Evolutionary conservation across 2,113 vertebrate species (phyloP).

Genomic region (Mesembrinibis cayennensis): DNA sequence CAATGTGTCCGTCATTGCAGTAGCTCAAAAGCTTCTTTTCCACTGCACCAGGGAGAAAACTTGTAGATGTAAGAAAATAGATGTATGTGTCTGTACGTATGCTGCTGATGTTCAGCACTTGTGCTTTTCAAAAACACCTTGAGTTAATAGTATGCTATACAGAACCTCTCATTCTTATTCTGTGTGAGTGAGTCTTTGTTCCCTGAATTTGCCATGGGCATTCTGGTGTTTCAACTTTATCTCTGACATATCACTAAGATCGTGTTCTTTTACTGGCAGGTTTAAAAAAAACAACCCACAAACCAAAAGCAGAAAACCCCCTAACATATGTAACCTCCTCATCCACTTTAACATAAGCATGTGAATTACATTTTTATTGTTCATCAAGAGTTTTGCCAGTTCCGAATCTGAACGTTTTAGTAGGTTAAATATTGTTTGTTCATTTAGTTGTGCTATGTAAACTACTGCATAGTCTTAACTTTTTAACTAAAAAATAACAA

Average conservation of each 20-base stretch:
- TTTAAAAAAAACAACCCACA: background rate
- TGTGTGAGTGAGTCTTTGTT: conserved; percentile 15
- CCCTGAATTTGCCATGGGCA: conserved; percentile 17
- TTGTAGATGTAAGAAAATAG: background rate
- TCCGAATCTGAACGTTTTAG: background rate
- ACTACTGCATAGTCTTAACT: background rate
- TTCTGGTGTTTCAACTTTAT: conserved; percentile 35
- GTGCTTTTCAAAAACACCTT: conserved; percentile 4
- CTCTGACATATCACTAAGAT: conserved; percentile 32
- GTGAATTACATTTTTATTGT: background rate
- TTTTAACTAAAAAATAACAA: background rate
- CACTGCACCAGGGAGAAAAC: background rate
- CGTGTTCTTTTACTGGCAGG: background rate
- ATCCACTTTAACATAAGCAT: background rate
- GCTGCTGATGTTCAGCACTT: background rate
- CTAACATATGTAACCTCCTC: background rate
- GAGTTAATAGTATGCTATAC: background rate
- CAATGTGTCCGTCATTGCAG: background rate
- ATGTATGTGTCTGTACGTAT: background rate
- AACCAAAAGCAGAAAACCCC: background rate
- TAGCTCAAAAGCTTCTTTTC: background rate
- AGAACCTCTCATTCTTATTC: background rate
- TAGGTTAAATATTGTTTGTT: background rate
- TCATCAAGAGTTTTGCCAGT: background rate
- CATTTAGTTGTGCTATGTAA: background rate